phyloP scores from a whole-genome alignment of 2,113 vertebrate genomes.

The Platichthys flesus region DNA sequence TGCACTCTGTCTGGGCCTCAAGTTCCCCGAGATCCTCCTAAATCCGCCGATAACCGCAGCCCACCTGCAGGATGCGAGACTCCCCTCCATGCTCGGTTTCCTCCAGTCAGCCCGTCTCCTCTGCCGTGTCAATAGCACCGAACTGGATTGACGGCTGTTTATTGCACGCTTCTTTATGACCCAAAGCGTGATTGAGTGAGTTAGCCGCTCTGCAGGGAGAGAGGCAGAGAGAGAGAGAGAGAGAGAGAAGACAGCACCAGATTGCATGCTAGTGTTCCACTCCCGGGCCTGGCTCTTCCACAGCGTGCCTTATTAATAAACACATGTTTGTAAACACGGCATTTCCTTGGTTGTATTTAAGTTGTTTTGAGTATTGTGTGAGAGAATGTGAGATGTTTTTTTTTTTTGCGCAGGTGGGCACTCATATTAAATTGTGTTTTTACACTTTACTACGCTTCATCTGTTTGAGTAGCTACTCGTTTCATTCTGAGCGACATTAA shows the following conservation, averaged over 20 bases:
- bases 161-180: slow-evolving; percentile 63
- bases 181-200: slow-evolving; percentile 49
- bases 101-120: slow-evolving; percentile 27
- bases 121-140: slow-evolving; percentile 44
- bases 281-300: slow-evolving; percentile 53
- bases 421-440: neutral
- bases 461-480: neutral
- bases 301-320: slow-evolving; percentile 31
- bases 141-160: slow-evolving; percentile 62
- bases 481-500: neutral
- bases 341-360: slow-evolving; percentile 1
- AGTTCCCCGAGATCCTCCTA: too few species aligned
- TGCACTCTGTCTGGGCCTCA: neutral
- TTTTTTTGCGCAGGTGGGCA: neutral
- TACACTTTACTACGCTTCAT: neutral
- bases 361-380: neutral
- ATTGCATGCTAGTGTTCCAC: slow-evolving; percentile 72
- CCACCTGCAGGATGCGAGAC: neutral
- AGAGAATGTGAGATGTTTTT: neutral
- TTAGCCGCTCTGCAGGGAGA: slow-evolving; percentile 56
- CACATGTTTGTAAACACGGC: neutral
- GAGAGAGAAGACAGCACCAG: slow-evolving; percentile 47
- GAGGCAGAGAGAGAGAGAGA: neutral
- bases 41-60: neutral
- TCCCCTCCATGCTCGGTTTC: too few species aligned